Conservation (phyloP, 2,113 vertebrate genomes). For the Spilogale gracilis region DNA sequence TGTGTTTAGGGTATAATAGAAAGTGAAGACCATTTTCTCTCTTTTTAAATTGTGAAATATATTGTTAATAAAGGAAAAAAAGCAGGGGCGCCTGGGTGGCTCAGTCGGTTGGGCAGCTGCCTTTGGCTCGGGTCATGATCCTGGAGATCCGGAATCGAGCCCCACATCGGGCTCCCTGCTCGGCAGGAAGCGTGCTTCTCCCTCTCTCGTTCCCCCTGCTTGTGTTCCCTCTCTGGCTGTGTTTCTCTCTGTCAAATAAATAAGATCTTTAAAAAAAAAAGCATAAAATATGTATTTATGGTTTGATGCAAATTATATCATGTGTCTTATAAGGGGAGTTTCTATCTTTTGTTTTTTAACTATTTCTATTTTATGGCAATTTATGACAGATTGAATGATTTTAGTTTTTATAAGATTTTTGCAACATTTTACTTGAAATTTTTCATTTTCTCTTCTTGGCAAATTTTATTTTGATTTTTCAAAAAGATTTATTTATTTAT, state of each 20-base stretch:
- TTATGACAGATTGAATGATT: neutral
- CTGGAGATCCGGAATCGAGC: too few relatives aligned
- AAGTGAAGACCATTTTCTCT: neutral
- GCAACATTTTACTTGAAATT: neutral
- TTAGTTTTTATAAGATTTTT: constrained; percentile 16
- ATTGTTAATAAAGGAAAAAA: neutral
- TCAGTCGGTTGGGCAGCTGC: too few relatives aligned
- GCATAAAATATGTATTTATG: neutral
- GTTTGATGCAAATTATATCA: neutral
- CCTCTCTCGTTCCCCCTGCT: too few relatives aligned
- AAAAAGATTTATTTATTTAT: neutral
- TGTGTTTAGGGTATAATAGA: neutral
- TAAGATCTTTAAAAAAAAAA: neutral
- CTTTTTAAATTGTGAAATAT: neutral
- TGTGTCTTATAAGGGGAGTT: neutral
- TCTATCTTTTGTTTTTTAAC: neutral
- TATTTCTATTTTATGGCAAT: neutral
- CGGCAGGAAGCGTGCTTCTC: too few relatives aligned
- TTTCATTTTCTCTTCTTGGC: constrained; percentile 23
- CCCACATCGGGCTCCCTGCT: too few relatives aligned
- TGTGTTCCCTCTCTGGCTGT: too few relatives aligned
- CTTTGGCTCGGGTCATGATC: too few relatives aligned
- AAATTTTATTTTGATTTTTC: neutral
- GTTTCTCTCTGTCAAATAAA: too few relatives aligned
- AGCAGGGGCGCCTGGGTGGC: neutral